Base-by-base conservation (phyloP, 2,888 invertebrate genomes). In the Machimus atricapillus region DNA sequence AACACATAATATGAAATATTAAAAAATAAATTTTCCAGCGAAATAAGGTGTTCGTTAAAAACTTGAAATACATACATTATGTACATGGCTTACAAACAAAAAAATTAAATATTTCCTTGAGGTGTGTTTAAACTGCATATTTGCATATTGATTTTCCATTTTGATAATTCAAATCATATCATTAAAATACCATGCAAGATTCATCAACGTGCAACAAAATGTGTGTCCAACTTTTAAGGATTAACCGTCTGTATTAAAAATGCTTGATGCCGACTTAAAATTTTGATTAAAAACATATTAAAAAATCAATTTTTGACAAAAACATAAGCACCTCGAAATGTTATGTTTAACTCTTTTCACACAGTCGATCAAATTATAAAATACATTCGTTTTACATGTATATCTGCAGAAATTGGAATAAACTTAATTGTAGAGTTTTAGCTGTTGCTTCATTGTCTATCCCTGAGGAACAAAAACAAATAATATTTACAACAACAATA, bases 401-500 rank as follows among this genome's bases (percentile, higher is more conserved):
- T n/a, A 19, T 0, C 7, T 52, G 52, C n/a, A n/a, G 7, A 52
- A 19, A n/a, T 16, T 52, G n/a, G 1, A 52, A 66, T 27, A 66
- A 19, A 66, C 27, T 23, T 27, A 46, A 27, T 66, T 66, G n/a
- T n/a, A n/a, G 6, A 66, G 27, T 27, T 19, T 23, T 12, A 23
- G 9, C 66, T 23, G 12, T 19, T 27, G 3, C 66, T 19, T 66
- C 66, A 66, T 23, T 66, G 9, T 66, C 23, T 66, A 66, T 81
- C 56, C 82, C 82, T 58, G 82, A 82, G 82, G 58, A 82, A 82
- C 82, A 82, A 82, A 82, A 82, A 82, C 82, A 82, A 19, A 14
- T 37, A 34, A 82, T 58, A n/a, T 58, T 34, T 58, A 56, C 12
- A 27, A 46, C n/a, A 79, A 14, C 27, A 31, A 46, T 78, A 78